Evolutionary conservation across 2,113 vertebrate genomes (phyloP), one percentile per base, ranked within the genome.

Genomic region (Cottus gobio): DNA sequence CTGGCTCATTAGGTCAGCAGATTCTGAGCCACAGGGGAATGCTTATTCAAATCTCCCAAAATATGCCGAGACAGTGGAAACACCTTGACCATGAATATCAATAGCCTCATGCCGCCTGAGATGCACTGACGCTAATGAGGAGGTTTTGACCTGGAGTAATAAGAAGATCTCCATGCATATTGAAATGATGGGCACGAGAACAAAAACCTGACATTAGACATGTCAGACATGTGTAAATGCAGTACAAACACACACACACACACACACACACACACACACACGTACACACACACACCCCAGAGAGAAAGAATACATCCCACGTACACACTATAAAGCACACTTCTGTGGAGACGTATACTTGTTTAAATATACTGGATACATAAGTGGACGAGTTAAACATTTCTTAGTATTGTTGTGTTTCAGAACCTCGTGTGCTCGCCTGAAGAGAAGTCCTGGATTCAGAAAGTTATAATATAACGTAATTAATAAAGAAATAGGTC

Each of bases 1-100:
- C 66, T 66, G 74, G 66, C 77, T 86, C 82, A 81, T 92, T 91
- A 91, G 90, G 90, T 93, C 90, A 91, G 90, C 93, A 91, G 57
- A 91, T 91, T 89, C 82, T 46, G 36, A 84, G 86, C 65, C 90
- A 80, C 88, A 1, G 73, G 70, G 77, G 83, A 39, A 86, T 79
- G 48, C 74, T 85, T 87, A 91, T 92, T 92, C 80, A 89, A 92
- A 92, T 87, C 66, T 78, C 39, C 57, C 42, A 79, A 84, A 88
- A 87, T 89, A 90, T 92, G 90, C 87, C 86, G 76, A 87, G 83
- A 83, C 70, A 34, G 72, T 85, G 75, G 88, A 90, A 91, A 87
- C 86, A 90, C 87, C 81, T 77, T 82, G 60, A 30, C 15, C 52
- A 63, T 89, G 89, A 88, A 90, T 90, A 90, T 92, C 83, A 90